These are phyloP conservation scores for Penaeus japonicus DNA, from an alignment of 1,140 invertebrate genomes.

Conservation along the genomic window DNA sequence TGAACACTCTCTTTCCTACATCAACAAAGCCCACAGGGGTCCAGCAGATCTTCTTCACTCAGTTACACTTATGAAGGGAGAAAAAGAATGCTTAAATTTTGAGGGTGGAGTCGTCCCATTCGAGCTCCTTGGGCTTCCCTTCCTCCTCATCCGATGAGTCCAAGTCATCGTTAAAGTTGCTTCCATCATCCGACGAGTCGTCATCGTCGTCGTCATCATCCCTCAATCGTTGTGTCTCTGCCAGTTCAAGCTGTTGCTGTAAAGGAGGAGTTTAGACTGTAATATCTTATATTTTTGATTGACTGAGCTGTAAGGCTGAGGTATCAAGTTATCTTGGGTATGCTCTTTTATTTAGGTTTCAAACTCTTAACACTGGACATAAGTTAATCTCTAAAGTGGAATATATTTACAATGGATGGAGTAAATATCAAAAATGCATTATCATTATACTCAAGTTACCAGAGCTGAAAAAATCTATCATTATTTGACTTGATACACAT, in stretches of 20 bases:
- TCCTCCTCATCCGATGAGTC: slow-evolving; percentile 69
- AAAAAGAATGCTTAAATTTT: slow-evolving; percentile 65
- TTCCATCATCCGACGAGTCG: slow-evolving; percentile 70
- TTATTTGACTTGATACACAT: too few relatives aligned
- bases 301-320: background rate
- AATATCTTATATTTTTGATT: background rate
- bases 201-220: slow-evolving; percentile 69
- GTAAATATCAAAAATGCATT: too few relatives aligned
- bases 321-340: background rate
- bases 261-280: background rate
- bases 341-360: background rate
- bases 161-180: slow-evolving; percentile 67
- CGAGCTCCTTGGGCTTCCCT: slow-evolving; percentile 67
- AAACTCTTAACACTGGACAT: too few relatives aligned
- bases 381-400: too few relatives aligned
- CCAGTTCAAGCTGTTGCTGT: slow-evolving; percentile 63
- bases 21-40: too few relatives aligned
- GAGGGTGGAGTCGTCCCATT: slow-evolving; percentile 74
- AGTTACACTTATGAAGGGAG: background rate
- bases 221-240: slow-evolving; percentile 64
- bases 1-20: too few relatives aligned
- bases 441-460: too few relatives aligned
- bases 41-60: background rate
- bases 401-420: too few relatives aligned
- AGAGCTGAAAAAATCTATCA: too few relatives aligned